These are phyloP conservation scores for Oconnorella tubifera DNA, from an alignment of 2,888 invertebrate genomes.

Conservation along the genomic window DNA sequence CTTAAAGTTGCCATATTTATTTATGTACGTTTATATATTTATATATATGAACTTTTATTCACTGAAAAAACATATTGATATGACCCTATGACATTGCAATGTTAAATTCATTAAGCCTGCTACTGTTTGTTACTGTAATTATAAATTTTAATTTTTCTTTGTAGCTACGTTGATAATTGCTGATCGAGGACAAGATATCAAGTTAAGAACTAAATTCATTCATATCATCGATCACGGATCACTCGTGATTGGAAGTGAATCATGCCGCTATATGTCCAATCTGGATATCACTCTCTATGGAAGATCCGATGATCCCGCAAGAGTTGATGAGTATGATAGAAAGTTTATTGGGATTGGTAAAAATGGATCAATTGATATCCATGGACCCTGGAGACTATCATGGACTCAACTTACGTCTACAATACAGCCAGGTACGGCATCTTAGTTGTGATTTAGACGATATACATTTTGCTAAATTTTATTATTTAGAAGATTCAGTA, in stretches of 20 bases:
- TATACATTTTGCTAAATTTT: too few species aligned
- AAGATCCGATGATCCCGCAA: slow-evolving; percentile 29
- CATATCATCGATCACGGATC: slow-evolving; percentile 29
- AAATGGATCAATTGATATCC: slow-evolving; percentile 40
- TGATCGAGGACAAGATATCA: slow-evolving; percentile 24
- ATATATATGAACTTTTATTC: too few species aligned
- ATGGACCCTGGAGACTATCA: slow-evolving; percentile 38
- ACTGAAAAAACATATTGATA: too few species aligned
- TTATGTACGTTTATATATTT: too few species aligned
- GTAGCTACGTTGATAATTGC: slow-evolving; percentile 28
- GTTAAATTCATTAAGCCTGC: too few species aligned
- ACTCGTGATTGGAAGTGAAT: slow-evolving; percentile 37
- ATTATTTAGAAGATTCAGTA: too few species aligned
- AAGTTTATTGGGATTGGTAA: slow-evolving; percentile 41
- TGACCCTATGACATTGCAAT: too few species aligned
- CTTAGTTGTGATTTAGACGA: too few species aligned
- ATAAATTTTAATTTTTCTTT: too few species aligned
- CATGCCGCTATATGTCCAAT: slow-evolving; percentile 30
- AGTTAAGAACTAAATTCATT: slow-evolving; percentile 28
- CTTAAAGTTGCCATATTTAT: too few species aligned
- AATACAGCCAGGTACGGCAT: slow-evolving; percentile 21
- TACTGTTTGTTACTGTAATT: too few species aligned
- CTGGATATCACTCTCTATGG: slow-evolving; percentile 32
- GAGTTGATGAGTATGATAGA: slow-evolving; percentile 34
- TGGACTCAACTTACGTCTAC: slow-evolving; percentile 40